phyloP scores from a whole-genome alignment of 1,140 invertebrate genomes.

The Pemphigus obesinymphae region DNA sequence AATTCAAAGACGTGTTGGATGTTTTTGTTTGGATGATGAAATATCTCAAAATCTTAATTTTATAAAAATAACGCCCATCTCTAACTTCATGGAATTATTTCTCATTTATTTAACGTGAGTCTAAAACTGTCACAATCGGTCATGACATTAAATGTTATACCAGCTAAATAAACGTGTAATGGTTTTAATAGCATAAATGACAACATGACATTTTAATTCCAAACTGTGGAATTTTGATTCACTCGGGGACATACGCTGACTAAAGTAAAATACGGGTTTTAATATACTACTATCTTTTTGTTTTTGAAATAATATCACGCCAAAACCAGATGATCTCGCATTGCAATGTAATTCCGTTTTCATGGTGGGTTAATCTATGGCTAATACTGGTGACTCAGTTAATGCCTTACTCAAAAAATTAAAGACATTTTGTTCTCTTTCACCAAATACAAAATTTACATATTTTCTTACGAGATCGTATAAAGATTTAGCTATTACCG shows the following conservation, averaged over 20 bases:
- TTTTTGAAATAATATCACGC: background rate
- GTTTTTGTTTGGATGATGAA: background rate
- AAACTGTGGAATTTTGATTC: background rate
- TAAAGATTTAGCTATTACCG: background rate
- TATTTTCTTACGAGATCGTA: background rate
- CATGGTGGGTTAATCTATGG: background rate
- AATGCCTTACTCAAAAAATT: background rate
- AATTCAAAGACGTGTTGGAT: background rate
- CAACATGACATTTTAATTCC: background rate
- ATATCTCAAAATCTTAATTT: background rate
- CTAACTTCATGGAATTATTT: slow-evolving; percentile 32
- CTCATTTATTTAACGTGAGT: slow-evolving; percentile 44
- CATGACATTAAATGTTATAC: background rate
- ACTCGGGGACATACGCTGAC: background rate
- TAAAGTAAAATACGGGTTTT: background rate
- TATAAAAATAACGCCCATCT: background rate
- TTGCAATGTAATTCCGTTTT: slow-evolving; percentile 44
- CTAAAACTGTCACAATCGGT: slow-evolving; percentile 1
- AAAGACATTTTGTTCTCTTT: background rate
- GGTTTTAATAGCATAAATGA: background rate
- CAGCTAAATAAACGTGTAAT: background rate
- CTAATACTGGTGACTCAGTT: background rate
- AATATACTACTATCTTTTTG: background rate
- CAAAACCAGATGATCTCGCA: background rate
- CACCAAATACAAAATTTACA: background rate